Evolutionary conservation across 1,140 invertebrate genomes (phyloP).

Genomic region (Rhizoglyphus robini): DNA sequence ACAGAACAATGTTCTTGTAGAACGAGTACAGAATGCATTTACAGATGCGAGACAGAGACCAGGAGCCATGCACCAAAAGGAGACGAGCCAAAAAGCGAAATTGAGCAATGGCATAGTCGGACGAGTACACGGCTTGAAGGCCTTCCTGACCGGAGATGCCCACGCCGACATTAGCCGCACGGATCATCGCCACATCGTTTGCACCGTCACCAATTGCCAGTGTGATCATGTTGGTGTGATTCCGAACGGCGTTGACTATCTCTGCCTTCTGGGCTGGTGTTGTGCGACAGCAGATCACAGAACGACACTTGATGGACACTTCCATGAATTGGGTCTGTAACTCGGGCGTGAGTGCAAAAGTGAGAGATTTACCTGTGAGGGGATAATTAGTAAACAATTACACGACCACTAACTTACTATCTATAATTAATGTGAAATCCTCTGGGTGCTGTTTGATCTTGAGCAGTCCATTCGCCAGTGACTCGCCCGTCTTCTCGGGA

Average conservation of each 20-base stretch:
- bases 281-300: slow-evolving; percentile 95
- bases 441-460: not conserved
- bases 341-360: slow-evolving; percentile 81
- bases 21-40: slow-evolving; percentile 98
- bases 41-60: slow-evolving; percentile 93
- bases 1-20: slow-evolving; percentile 98
- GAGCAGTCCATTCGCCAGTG: not conserved
- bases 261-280: slow-evolving; percentile 94
- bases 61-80: slow-evolving; percentile 92
- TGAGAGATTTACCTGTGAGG: slow-evolving; percentile 70
- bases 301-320: slow-evolving; percentile 76
- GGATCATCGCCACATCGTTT: slow-evolving; percentile 99
- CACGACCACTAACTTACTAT: slow-evolving; percentile 19
- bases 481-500: slow-evolving; percentile 49
- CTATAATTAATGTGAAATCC: slow-evolving; percentile 22
- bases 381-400: slow-evolving; percentile 3
- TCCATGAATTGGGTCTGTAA: slow-evolving; percentile 83
- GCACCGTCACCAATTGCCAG: slow-evolving; percentile 97
- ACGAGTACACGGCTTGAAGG: slow-evolving; percentile 91
- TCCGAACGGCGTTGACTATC: slow-evolving; percentile 87
- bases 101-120: slow-evolving; percentile 93
- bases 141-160: slow-evolving; percentile 93
- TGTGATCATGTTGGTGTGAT: slow-evolving; percentile 65
- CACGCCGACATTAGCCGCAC: slow-evolving; percentile 63
- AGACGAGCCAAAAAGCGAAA: slow-evolving; percentile 78